Base-by-base conservation (phyloP, 2,888 invertebrate species). In the Lydus trimaculatus region DNA sequence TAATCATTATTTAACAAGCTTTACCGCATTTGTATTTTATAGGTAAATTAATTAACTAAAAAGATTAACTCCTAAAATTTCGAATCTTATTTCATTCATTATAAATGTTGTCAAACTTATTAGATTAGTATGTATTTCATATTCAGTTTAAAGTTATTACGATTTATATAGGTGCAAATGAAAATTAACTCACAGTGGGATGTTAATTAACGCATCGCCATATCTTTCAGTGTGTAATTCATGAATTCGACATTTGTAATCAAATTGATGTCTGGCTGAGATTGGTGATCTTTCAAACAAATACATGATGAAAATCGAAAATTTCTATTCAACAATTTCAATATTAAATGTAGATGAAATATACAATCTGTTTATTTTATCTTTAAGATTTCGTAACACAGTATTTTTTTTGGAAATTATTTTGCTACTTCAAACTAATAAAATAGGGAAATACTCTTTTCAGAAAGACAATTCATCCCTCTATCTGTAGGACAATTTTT, bases 391-490 rank as follows among this genome's bases (percentile, higher is more conserved):
- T 23, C 13, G 13, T 62, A 62, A 65, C 58, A 56, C 63, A 31
- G 61, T 25, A 63, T 67, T 67, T 31, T 36, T 23, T 39, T 20
- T 33, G 15, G 61, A 65, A 68, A 65, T 68, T 65, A 62, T 65
- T 31, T 15, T 31, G 62, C 61, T n/a, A n/a, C n/a, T 36, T 31
- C 36, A 52, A 9, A 60, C 58, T 64, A 60, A 67, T 63, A 62
- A 39, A 58, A 56, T 48, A 68, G 59, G 62, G 11, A 25, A 23
- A 56, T n/a, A 11, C 6, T 25, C 65, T 31, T 39, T 52, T 65
- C 59, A 31, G 31, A 68, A 68, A 36, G 62, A 65, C 58, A 64
- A 48, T 67, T 67, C n/a, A n/a, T n/a, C n/a, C n/a, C n/a, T n/a
- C n/a, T n/a, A n/a, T 64, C 39, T 23, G 31, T 36, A 67, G 58